Evolutionary conservation across 2,113 vertebrate species (phyloP), one percentile per base, ranked within the genome.

Genomic region (Percopsis transmontana): DNA sequence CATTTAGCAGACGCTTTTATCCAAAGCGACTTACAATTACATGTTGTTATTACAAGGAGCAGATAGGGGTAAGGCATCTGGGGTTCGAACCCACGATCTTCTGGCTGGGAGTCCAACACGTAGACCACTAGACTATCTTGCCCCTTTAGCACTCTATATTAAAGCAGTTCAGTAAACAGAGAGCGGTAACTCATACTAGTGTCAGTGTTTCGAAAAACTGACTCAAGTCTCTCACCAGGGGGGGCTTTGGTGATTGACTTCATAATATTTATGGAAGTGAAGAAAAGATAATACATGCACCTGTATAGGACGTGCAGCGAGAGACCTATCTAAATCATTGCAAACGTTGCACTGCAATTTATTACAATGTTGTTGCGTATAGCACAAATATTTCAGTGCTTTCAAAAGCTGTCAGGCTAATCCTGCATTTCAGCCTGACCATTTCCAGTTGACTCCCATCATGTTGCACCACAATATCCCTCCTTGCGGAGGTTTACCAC

Each of bases 401-500:
- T 81, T 77, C 16, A 70, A 68, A 63, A 76, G 40, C 74, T 61
- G 50, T 59, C 55, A 48, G 23, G 38, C 33, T 71, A 59, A 70
- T 57, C 40, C 33, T 24, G 57, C 53, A 57, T 53, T 7, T 40
- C 44, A 42, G 50, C 66, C 67, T 51, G 50, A 42, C 54, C 48
- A 60, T 66, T 69, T 77, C 61, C 58, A 65, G 63, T 67, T 56
- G 60, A 48, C 74, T 79, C 53, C 73, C 70, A 69, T 66, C 24
- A 19, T 38, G 33, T 70, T 64, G 33, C 9, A 41, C 45, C 58
- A 61, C 66, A 57, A n/a, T 53, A 65, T 60, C 62, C 62, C 58
- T 84, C 68, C 55, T 78, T 61, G 20, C 64, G 20, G 61, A 74
- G 72, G 74, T 57, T 70, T 57, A 61, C 72, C 67, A 76, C 78